Base-by-base conservation (phyloP, 2,797 vertebrate genomes). In the Chrosomus eos region DNA sequence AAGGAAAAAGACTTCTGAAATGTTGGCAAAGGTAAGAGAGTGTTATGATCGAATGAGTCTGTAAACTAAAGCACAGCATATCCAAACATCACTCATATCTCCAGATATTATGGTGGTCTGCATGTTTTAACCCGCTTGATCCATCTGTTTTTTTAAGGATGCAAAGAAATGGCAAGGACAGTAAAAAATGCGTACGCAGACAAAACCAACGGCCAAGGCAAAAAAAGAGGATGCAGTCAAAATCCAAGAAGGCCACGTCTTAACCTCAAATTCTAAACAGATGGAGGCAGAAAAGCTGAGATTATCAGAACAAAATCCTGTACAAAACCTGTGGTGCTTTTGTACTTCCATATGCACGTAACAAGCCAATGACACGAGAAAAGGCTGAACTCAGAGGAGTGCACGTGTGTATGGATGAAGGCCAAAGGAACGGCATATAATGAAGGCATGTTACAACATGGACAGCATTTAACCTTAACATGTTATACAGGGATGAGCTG, bases 1-100 rank as follows among this genome's bases (percentile, higher is more conserved):
- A 93, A 84, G 96, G 92, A 2, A 93, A 85, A 90, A 89, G 86
- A 33, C 88, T 96, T 67, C 72, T 90, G 26, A 88, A 75, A 64
- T 96, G 96, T 90, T 95, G 94, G 94, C 90, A 90, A 0, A 94
- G 89, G 96, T 96, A 85, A 94, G 91, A 87, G 18, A 73, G 1
- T 73, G 14, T 16, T n/a, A 68, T 31, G 8, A 31, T 11, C 7
- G 1, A 43, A 60, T 4, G 13, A 80, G 2, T 64, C 31, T 67
- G 43, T 75, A 66, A 71, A 71, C 58, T 45, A 31, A 28, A 64
- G 26, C n/a, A 28, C 26, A 75, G n/a, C 45, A 11, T 28, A 13
- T 80, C 48, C 31, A 80, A 70, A 70, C 66, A 68, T 80, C 64
- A 36, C 64, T 55, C 4, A 66, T 19, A 80, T 51, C 48, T 58